Base-by-base conservation (phyloP, 2,888 invertebrate genomes). In the Stenodema calcarata region DNA sequence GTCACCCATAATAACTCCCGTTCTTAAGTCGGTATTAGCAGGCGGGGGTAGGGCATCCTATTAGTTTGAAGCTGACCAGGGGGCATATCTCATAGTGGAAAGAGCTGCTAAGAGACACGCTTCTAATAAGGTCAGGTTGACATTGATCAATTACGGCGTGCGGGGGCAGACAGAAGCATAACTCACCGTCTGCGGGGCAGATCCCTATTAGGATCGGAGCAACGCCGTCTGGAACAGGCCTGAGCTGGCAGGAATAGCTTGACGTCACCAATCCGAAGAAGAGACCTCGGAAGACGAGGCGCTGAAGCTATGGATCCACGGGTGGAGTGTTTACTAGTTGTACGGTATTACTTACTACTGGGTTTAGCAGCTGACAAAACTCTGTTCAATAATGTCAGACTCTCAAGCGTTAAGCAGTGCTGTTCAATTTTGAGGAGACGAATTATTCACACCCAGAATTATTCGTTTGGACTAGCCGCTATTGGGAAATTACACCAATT, bases 81-180 rank as follows among this genome's bases (percentile, higher is more conserved):
- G 80, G 78, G 78, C 44, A 78, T 78, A 81, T 54, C 80, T 81
- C 80, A 81, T 81, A 27, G 42, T 78, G 42, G 62, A 62, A 62
- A 44, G 27, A 44, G 78, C 78, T 78, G 50, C 47, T 79, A 81
- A 81, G 80, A 81, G 80, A 81, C 80, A 81, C 80, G 54, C 80
- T 81, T 81, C 80, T 81, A 81, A 81, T 81, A 81, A 81, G 80
- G 80, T 81, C 80, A 54, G 80, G 54, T 62, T 81, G 80, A 81
- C 80, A 54, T 81, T 81, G 80, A 81, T 81, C 80, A 81, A 81
- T 81, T 81, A 81, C 80, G 47, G 28, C 62, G 62, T 30, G 35
- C 41, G 30, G 80, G 50, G 80, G 80, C 41, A 81, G 80, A 81
- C 80, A 81, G 80, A 81, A 81, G 80, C 80, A 81, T 81, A 81